Percentiles rank a stretch among this genome's conserved stretches.
Evolutionary conservation across 2,888 invertebrate species (phyloP).

Genomic region (Lasioglossum oenotherae): DNA sequence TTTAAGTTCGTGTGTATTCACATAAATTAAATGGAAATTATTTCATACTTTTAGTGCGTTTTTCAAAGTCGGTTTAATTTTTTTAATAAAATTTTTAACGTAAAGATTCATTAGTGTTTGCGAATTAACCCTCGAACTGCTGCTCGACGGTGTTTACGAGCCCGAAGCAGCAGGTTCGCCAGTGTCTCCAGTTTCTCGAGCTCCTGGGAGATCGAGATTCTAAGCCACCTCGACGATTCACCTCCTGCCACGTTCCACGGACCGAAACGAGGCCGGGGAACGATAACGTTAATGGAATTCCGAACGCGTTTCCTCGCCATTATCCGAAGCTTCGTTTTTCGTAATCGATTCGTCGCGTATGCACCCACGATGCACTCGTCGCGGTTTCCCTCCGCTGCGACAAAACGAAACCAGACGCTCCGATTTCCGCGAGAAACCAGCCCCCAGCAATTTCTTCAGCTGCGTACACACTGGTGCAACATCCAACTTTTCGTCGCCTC

Average conservation of each 20-base stretch:
- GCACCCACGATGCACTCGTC: constrained; percentile 14
- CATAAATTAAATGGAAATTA: no score
- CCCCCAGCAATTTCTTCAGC: no score
- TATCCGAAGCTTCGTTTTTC: constrained; percentile 18
- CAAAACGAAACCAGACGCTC: neutral
- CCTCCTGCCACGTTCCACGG: constrained; percentile 33
- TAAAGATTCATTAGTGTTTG: no score
- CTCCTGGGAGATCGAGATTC: neutral
- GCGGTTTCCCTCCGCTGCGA: neutral
- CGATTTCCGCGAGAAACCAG: neutral
- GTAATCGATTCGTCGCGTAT: neutral
- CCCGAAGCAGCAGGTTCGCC: neutral
- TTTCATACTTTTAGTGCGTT: no score
- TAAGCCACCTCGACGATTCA: constrained; percentile 7
- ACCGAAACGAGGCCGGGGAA: constrained; percentile 31
- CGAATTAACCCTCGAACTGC: no score
- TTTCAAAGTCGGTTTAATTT: no score
- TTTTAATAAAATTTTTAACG: no score
- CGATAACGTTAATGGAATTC: constrained; percentile 57
- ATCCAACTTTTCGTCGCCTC: no score
- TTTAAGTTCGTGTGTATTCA: no score
- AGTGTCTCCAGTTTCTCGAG: neutral
- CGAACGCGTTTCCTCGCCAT: constrained; percentile 12
- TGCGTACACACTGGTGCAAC: no score
- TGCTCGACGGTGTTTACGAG: neutral